phyloP scores from a whole-genome alignment of 2,888 invertebrate genomes.

The Ramazzottius varieornatus region DNA sequence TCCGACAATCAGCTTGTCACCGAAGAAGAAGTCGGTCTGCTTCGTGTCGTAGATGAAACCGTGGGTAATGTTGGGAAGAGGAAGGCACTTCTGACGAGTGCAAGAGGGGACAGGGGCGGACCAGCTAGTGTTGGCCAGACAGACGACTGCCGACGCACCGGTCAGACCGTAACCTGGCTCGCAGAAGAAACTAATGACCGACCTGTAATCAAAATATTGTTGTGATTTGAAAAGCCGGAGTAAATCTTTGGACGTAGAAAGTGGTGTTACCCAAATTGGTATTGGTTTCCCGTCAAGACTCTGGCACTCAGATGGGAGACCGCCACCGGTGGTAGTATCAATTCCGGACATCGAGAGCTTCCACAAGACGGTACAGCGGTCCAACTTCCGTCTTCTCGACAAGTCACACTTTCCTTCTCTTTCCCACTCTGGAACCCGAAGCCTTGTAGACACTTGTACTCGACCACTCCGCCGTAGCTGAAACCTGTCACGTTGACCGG shows the following conservation, averaged over 20 bases:
- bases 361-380: neutral
- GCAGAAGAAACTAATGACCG: constrained; percentile 7
- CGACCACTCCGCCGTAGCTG: neutral
- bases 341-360: neutral
- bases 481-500: neutral
- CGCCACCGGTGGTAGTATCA: neutral
- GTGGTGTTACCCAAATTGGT: neutral
- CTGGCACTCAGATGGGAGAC: neutral
- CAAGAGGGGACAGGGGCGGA: neutral
- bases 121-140: constrained; percentile 12
- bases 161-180: constrained; percentile 11
- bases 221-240: neutral
- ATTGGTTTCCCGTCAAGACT: neutral
- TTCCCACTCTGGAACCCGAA: neutral
- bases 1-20: neutral
- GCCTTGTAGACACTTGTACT: neutral
- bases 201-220: neutral
- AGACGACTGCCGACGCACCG: constrained; percentile 12
- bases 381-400: neutral
- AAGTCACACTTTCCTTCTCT: neutral
- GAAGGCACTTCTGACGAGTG: neutral
- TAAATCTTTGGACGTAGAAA: too few relatives aligned
- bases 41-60: neutral
- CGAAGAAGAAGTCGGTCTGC: neutral
- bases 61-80: neutral